Evolutionary conservation across 2,888 invertebrate species (phyloP).

Genomic region (Strigamia maritima): DNA sequence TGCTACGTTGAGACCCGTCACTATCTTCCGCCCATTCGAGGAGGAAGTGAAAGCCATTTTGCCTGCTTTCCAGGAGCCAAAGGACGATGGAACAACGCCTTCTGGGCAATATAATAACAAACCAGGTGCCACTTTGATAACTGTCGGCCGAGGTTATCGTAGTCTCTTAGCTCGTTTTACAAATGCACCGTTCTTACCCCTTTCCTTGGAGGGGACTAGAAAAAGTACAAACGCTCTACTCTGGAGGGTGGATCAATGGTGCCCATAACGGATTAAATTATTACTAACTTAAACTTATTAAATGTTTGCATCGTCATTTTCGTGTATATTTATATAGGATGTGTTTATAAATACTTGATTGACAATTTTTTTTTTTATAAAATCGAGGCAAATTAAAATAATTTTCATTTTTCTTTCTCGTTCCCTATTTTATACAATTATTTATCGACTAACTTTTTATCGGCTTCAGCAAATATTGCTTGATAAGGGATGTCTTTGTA

Average conservation of each 20-base stretch:
- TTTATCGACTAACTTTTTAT: neutral
- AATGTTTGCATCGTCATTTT: neutral
- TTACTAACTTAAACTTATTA: neutral
- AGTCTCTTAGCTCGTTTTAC: slow-evolving; percentile 60
- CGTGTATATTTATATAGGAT: neutral
- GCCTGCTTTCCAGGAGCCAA: slow-evolving; percentile 42
- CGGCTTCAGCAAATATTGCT: slow-evolving; percentile 37
- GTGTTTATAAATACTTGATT: neutral
- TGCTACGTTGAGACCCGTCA: slow-evolving; percentile 74
- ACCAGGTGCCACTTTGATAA: slow-evolving; percentile 60
- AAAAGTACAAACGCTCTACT: slow-evolving; percentile 65
- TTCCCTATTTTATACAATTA: neutral
- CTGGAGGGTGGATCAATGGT: slow-evolving; percentile 62
- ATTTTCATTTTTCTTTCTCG: neutral
- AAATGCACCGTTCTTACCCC: slow-evolving; percentile 42
- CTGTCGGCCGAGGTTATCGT: slow-evolving; percentile 79
- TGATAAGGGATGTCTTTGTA: slow-evolving; percentile 10
- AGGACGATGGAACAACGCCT: slow-evolving; percentile 12
- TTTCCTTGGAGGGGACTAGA: slow-evolving; percentile 45
- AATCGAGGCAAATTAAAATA: neutral
- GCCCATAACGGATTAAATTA: neutral
- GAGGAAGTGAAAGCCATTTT: slow-evolving; percentile 65
- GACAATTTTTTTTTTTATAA: neutral
- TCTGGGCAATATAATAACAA: neutral
- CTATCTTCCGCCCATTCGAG: slow-evolving; percentile 88